Percentiles rank a stretch among this genome's conserved stretches.
These are phyloP conservation scores for Dunckerocampus dactyliophorus DNA, from an alignment of 2,113 vertebrate species.

Conservation along the genomic window DNA sequence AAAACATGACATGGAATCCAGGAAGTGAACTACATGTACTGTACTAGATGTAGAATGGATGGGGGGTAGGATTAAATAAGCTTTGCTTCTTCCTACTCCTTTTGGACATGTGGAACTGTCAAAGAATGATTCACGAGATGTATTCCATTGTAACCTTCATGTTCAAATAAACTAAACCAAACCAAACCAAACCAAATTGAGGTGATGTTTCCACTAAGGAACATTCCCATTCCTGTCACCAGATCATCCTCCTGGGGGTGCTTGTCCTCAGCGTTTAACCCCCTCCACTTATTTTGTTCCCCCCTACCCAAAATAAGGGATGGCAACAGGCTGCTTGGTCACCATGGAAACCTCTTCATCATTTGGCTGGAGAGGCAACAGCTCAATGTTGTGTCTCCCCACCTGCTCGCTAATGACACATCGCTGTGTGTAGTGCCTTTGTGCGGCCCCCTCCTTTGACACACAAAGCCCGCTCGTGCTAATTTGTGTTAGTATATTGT, in stretches of 20 bases:
- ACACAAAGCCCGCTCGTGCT: constrained; percentile 59
- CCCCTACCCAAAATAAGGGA: constrained; percentile 26
- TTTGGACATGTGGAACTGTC: no score
- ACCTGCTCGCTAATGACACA: constrained; percentile 68
- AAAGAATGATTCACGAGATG: no score
- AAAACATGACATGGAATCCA: no score
- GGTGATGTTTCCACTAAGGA: not conserved
- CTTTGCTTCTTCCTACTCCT: no score
- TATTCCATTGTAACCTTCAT: no score
- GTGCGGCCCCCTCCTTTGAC: constrained; percentile 54
- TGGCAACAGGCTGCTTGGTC: constrained; percentile 38
- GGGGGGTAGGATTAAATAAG: no score
- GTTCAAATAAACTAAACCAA: no score
- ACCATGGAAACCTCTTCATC: constrained; percentile 66
- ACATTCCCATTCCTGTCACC: not conserved
- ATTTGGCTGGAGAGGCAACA: constrained; percentile 55
- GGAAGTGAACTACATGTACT: no score
- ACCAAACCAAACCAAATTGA: no score
- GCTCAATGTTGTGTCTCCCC: constrained; percentile 52
- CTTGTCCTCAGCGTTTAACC: constrained; percentile 50
- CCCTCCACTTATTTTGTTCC: constrained; percentile 46
- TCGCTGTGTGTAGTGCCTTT: constrained; percentile 66
- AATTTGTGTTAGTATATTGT: constrained; percentile 70
- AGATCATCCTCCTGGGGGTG: constrained; percentile 7
- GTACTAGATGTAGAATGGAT: no score